Evolutionary conservation across 1,140 invertebrate genomes (phyloP).

Genomic region (Triops cancriformis): DNA sequence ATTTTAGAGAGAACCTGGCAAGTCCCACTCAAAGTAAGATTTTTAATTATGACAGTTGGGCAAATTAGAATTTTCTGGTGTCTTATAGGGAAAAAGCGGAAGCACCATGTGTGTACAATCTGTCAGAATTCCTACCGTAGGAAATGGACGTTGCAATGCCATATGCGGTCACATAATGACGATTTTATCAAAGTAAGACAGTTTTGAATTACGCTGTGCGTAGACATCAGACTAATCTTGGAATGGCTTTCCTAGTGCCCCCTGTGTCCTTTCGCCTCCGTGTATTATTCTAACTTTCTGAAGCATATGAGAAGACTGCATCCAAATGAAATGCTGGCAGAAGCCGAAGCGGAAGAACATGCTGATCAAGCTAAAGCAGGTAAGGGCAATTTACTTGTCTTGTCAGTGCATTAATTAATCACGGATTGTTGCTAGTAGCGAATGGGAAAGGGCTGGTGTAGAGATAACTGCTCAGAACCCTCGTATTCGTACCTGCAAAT

Average conservation of each 20-base stretch:
- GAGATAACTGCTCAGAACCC: background rate
- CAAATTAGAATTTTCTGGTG: background rate
- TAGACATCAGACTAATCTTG: too few species aligned
- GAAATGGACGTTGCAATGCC: background rate
- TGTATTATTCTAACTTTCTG: background rate
- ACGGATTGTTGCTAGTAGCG: background rate
- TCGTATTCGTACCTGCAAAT: background rate
- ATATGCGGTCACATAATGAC: background rate
- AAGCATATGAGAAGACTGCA: constrained; percentile 1
- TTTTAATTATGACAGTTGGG: background rate
- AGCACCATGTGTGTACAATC: background rate
- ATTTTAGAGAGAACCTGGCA: background rate
- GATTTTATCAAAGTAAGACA: background rate
- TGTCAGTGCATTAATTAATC: background rate
- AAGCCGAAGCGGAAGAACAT: background rate
- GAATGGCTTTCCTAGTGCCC: background rate
- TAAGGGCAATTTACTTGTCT: background rate
- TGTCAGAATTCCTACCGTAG: background rate
- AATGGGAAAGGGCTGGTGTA: background rate
- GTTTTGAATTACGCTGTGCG: too few species aligned
- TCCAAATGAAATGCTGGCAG: background rate
- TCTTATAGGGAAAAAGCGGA: background rate
- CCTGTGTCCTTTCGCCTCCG: background rate
- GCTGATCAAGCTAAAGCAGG: background rate
- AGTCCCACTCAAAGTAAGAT: background rate